Base-by-base conservation (phyloP, 2,888 invertebrate genomes). In the Mesorhabditis spiculigera region DNA sequence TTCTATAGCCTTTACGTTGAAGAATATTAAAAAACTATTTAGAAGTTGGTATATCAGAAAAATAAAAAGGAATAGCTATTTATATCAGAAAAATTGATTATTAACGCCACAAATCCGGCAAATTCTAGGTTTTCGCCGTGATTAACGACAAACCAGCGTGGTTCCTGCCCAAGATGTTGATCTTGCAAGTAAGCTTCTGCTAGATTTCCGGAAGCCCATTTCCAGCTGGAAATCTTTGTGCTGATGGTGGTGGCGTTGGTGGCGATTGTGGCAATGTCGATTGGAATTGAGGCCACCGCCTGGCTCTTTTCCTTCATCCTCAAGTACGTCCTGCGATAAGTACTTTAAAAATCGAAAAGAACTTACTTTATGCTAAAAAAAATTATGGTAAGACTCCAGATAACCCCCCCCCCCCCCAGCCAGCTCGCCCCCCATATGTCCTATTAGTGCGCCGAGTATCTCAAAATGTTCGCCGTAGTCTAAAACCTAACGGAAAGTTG, bases 221-320 rank as follows among this genome's bases (percentile, higher is more conserved):
- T 71, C 63, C 67, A 78, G 78, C 62, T 76, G 8, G 74, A 81
- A 71, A 85, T 82, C 71, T 69, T 65, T 6, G 64, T 82, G 62
- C 78, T 82, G 6, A 69, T 85, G 44, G 69, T 77, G 64, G 75
- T 80, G 28, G 82, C 85, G 3, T 71, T 75, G 4, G 71, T 81
- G 58, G 75, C 85, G 3, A 80, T 85, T 58, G 71, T 78, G 6
- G 80, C 76, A 44, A 85, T 85, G 85, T 82, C 82, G 4, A 68
- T 80, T 65, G 85, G 85, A 41, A 80, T 82, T 43, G 80, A 82
- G 41, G 72, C 75, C 68, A 84, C 85, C 4, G 73, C 81, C 41
- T 66, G 67, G 13, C 71, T 82, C 13, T 85, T 84, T 70, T 75
- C 80, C 43, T 70, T 75, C 43, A 74, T 81, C 68, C 69, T 81